These are phyloP conservation scores for Sycobia sp. DNA, from an alignment of 1,140 invertebrate species.

Conservation along the genomic window DNA sequence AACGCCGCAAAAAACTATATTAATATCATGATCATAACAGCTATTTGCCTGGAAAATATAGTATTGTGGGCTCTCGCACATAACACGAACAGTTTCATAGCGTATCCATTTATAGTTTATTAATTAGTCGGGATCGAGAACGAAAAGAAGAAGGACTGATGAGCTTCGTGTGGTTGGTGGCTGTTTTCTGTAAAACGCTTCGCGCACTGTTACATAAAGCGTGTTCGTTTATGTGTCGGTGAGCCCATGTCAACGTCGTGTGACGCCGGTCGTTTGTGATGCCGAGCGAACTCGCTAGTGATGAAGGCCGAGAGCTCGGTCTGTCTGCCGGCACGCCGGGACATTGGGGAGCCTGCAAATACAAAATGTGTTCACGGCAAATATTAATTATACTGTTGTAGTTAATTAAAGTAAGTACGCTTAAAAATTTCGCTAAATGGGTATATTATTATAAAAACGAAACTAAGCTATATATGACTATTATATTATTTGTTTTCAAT, in stretches of 20 bases:
- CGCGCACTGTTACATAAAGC: conserved; percentile 64
- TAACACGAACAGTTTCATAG: background rate
- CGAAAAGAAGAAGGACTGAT: conserved; percentile 10
- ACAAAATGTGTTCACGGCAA: too few species aligned
- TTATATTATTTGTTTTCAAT: too few species aligned
- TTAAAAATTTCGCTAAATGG: too few species aligned
- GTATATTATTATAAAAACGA: too few species aligned
- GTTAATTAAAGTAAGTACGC: too few species aligned
- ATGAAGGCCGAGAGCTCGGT: conserved; percentile 78
- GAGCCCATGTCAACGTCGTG: conserved; percentile 73
- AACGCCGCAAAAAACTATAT: conserved; percentile 9
- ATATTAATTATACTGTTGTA: too few species aligned
- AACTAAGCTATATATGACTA: too few species aligned
- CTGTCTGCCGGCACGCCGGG: conserved; percentile 54
- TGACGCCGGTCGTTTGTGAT: conserved; percentile 74
- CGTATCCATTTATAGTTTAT: conserved; percentile 4
- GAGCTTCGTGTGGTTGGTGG: conserved; percentile 8
- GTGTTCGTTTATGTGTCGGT: conserved; percentile 69
- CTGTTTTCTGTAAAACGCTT: background rate
- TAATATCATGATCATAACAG: too few species aligned
- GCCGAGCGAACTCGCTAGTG: conserved; percentile 75
- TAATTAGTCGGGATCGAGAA: background rate
- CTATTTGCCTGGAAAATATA: background rate
- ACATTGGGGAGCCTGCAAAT: conserved; percentile 52
- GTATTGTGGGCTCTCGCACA: background rate